These are phyloP conservation scores for Venustoraphidia nigricollis DNA, from an alignment of 2,888 invertebrate species.

Conservation along the genomic window DNA sequence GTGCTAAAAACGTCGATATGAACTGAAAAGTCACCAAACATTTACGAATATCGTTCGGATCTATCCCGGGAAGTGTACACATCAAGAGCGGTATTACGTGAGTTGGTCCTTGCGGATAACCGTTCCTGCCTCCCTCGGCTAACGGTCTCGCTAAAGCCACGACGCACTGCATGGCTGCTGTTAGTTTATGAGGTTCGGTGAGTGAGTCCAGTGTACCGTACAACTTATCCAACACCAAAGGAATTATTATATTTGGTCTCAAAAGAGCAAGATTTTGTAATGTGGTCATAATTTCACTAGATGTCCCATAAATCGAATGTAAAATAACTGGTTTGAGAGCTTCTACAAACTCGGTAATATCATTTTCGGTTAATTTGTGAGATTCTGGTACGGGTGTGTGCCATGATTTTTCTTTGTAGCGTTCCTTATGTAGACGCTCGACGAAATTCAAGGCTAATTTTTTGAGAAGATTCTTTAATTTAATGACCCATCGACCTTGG, in stretches of 20 bases:
- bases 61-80: constrained; percentile 73
- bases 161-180: constrained; percentile 54
- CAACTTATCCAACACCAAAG: constrained; percentile 65
- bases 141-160: constrained; percentile 48
- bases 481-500: constrained; percentile 59
- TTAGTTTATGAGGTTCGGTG: constrained; percentile 75
- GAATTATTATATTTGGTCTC: constrained; percentile 69
- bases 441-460: constrained; percentile 51
- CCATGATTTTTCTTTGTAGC: constrained; percentile 49
- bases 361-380: constrained; percentile 58
- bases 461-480: constrained; percentile 48
- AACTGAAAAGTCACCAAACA: constrained; percentile 56
- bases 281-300: constrained; percentile 43
- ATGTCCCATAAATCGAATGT: constrained; percentile 18
- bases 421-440: constrained; percentile 45
- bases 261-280: constrained; percentile 63
- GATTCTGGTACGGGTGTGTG: constrained; percentile 47
- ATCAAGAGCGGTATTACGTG: constrained; percentile 70
- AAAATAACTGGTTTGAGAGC: constrained; percentile 54
- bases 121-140: constrained; percentile 29
- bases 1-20: constrained; percentile 55
- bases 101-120: constrained; percentile 59
- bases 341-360: constrained; percentile 67
- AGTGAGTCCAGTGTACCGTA: constrained; percentile 68
- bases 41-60: constrained; percentile 73